Evolutionary conservation across 2,113 vertebrate species (phyloP).

Genomic region (Clarias magur): DNA sequence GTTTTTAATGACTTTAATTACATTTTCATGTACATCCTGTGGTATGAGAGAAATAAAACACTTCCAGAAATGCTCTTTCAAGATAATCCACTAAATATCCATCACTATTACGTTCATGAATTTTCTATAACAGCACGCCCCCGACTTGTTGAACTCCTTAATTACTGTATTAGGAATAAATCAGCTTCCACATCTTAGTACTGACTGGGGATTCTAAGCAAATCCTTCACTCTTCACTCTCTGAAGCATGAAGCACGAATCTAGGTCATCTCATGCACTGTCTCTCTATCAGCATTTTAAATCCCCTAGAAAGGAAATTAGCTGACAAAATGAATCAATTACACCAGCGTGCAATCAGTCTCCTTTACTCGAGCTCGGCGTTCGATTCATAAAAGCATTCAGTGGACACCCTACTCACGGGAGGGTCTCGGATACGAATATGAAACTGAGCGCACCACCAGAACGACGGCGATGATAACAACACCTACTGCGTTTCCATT

Average conservation of each 20-base stretch:
- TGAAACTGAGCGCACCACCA: background rate
- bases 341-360: conserved; percentile 33
- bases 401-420: background rate
- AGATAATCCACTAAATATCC: background rate
- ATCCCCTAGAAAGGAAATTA: conserved; percentile 39
- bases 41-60: background rate
- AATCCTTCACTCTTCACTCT: conserved; percentile 2
- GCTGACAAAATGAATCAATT: conserved; percentile 36
- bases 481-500: background rate
- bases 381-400: conserved; percentile 24
- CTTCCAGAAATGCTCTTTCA: background rate
- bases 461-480: background rate
- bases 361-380: conserved; percentile 1
- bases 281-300: conserved; percentile 17
- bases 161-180: background rate
- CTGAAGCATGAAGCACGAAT: background rate
- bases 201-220: background rate
- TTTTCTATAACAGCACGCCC: background rate
- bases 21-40: background rate
- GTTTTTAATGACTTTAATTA: background rate
- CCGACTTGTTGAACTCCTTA: background rate
- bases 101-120: background rate
- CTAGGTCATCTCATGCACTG: conserved; percentile 16
- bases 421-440: background rate
- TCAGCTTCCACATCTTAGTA: background rate